A percentile compares a stretch with the other conserved stretches of the same genome.
These are phyloP conservation scores for Endotricha flammealis DNA, from an alignment of 2,888 invertebrate species.

Conservation along the genomic window DNA sequence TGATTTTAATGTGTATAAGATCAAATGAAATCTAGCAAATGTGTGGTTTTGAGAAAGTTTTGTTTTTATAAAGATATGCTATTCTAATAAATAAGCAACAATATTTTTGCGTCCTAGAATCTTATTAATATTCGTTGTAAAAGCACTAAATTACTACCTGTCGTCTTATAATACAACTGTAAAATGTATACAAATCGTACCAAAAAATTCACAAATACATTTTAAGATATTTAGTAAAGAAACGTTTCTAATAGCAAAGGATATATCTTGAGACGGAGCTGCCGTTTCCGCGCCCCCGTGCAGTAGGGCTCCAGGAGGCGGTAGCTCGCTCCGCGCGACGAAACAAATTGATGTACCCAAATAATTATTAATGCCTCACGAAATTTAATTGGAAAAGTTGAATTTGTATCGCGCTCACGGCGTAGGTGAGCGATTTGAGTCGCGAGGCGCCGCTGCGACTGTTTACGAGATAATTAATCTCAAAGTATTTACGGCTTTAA, in stretches of 20 bases:
- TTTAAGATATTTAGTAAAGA: too few relatives aligned
- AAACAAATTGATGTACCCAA: constrained; percentile 80
- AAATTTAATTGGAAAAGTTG: constrained; percentile 80
- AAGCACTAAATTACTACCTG: neutral
- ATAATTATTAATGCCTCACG: constrained; percentile 80
- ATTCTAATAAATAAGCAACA: too few relatives aligned
- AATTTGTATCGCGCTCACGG: constrained; percentile 77
- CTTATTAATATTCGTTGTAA: constrained; percentile 1
- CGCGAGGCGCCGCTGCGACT: constrained; percentile 61
- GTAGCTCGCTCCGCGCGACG: constrained; percentile 59
- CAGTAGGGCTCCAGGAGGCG: constrained; percentile 40
- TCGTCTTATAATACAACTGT: too few relatives aligned
- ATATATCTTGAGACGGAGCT: constrained; percentile 32
- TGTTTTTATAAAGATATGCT: too few relatives aligned
- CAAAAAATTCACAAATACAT: too few relatives aligned
- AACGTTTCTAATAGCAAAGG: constrained; percentile 2
- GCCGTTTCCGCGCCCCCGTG: constrained; percentile 21
- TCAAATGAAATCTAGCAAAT: constrained; percentile 4
- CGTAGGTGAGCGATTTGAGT: constrained; percentile 75
- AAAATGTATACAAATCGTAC: too few relatives aligned
- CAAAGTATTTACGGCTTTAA: constrained; percentile 79
- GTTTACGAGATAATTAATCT: constrained; percentile 79
- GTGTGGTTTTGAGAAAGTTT: too few relatives aligned
- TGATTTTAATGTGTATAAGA: constrained; percentile 26
- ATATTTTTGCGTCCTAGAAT: too few relatives aligned